These are phyloP conservation scores for Halocaridina rubra DNA, from an alignment of 2,888 invertebrate genomes.

Conservation along the genomic window DNA sequence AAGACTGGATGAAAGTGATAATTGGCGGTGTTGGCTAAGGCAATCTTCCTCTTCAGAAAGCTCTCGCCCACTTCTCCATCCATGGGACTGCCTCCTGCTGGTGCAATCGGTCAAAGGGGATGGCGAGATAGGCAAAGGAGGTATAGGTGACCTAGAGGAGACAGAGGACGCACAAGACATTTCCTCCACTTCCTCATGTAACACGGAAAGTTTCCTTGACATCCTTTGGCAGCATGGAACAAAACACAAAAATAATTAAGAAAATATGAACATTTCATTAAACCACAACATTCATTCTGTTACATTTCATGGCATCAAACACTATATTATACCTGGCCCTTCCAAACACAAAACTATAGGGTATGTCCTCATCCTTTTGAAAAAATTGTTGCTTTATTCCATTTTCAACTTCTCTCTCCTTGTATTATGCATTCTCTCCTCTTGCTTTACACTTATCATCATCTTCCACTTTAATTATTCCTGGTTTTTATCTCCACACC, in stretches of 20 bases:
- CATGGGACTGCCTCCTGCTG: background rate
- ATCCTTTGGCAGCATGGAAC: constrained; percentile 56
- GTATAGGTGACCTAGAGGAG: constrained; percentile 24
- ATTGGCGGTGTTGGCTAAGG: background rate
- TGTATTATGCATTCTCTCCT: too few relatives aligned
- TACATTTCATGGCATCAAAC: too few relatives aligned
- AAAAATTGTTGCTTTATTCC: too few relatives aligned
- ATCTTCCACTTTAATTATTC: too few relatives aligned
- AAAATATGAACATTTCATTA: too few relatives aligned
- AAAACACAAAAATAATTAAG: background rate
- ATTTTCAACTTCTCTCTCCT: too few relatives aligned
- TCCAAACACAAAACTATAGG: too few relatives aligned
- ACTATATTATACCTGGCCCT: too few relatives aligned
- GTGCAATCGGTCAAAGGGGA: background rate
- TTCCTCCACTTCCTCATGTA: constrained; percentile 52
- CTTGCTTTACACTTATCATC: too few relatives aligned
- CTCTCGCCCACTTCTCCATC: background rate
- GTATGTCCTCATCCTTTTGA: too few relatives aligned
- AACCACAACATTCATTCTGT: too few relatives aligned
- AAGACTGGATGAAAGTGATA: background rate
- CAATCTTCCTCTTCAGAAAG: constrained; percentile 1
- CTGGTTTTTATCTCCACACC: too few relatives aligned
- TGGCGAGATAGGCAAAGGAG: background rate
- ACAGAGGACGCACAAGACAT: constrained; percentile 20
- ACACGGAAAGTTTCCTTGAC: constrained; percentile 51